Base-by-base conservation (phyloP, 2,888 invertebrate genomes). In the Athrips mouffetella region DNA sequence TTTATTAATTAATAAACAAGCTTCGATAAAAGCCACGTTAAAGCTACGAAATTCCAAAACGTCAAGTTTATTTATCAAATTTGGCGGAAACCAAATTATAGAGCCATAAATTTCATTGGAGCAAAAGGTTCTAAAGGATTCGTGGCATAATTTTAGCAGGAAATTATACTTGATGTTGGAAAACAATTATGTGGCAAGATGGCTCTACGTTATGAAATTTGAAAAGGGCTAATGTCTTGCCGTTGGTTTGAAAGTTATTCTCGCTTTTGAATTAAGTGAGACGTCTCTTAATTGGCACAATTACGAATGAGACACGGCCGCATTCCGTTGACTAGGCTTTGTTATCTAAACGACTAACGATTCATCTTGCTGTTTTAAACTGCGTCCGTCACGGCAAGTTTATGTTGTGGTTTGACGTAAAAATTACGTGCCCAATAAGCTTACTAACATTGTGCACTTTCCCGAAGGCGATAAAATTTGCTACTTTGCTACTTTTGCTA, bases 251-350 rank as follows among this genome's bases (percentile, higher is more conserved):
- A 58, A 55, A 60, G 62, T 72, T 66, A 60, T 69, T 69, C 60
- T 62, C 59, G 63, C 63, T 63, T 69, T 65, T 72, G 69, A 76
- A 80, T 80, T 79, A 79, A 70, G 63, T 63, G 62, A 75, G 72
- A 72, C 71, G 66, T 76, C 72, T 65, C 59, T 72, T 82, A 81
- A 84, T 82, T 82, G 80, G 66, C 57, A 68, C 74, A 81, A 83
- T 82, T 77, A 78, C 63, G 59, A 65, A 70, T 62, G 69, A 65
- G 70, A 66, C 69, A 70, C 70, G 76, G 62, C 66, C 73, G 73
- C 82, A 81, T 81, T 75, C 45, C 44, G 11, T 7, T 3, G 21
- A 35, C 21, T 25, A 47, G 50, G n/a, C 49, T 45, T 44, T 50
- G 50, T 47, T 35, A 50, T 45, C 45, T 39, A 44, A 44, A 44